A percentile compares a stretch with the other conserved stretches of the same genome.
Conservation (phyloP, 2,888 invertebrate genomes). For the Nephrocerus scutellatus region DNA sequence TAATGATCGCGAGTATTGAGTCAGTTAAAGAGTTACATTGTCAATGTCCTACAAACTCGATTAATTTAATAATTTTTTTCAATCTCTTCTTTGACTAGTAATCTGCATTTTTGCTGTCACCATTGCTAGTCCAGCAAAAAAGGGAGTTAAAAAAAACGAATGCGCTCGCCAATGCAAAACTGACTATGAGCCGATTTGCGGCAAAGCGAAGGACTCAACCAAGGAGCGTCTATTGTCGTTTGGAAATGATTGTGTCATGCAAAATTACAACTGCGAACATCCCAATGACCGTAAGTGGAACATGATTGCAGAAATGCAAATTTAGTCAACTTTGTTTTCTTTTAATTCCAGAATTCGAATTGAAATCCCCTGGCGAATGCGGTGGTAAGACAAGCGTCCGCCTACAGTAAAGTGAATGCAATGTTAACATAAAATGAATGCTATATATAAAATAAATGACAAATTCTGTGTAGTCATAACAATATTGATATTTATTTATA, state of each 20-base stretch:
- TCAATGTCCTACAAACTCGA: not conserved
- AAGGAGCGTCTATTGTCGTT: conserved; percentile 42
- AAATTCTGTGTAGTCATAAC: too few species aligned
- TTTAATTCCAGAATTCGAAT: conserved; percentile 31
- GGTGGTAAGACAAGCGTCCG: conserved; percentile 42
- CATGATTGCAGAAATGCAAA: not conserved
- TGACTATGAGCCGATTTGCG: conserved; percentile 40
- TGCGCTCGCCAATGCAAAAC: conserved; percentile 32
- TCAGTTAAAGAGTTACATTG: not conserved
- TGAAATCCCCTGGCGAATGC: conserved; percentile 40
- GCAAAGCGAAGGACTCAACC: conserved; percentile 33
- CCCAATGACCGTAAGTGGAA: conserved; percentile 40
- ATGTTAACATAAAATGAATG: too few species aligned
- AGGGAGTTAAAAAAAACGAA: conserved; percentile 29
- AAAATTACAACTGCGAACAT: conserved; percentile 44
- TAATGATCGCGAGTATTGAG: not conserved
- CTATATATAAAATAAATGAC: too few species aligned
- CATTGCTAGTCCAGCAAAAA: conserved; percentile 35
- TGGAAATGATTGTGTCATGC: conserved; percentile 41
- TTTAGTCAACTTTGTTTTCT: not conserved
- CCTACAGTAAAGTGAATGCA: too few species aligned
- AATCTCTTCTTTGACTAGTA: conserved; percentile 31
- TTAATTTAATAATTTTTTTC: not conserved
- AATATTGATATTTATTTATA: too few species aligned
- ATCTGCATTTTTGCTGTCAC: conserved; percentile 30